phyloP scores from a whole-genome alignment of 2,888 invertebrate genomes.

The Achlya flavicornis region DNA sequence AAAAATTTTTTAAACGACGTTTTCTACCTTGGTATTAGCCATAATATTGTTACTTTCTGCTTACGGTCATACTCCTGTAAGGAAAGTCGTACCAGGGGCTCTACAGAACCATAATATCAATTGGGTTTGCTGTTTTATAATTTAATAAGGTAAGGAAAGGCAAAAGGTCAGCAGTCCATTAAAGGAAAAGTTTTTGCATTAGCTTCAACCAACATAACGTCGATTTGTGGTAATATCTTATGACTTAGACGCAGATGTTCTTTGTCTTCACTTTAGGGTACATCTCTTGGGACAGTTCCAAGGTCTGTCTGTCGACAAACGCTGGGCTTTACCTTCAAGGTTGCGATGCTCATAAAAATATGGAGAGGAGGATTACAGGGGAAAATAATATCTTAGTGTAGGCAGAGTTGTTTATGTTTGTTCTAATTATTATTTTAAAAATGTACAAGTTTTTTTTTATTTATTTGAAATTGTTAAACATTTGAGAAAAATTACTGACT shows the following conservation, averaged over 20 bases:
- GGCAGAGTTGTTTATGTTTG: no score
- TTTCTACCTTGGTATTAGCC: not conserved
- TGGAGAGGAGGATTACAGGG: not conserved
- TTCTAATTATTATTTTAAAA: no score
- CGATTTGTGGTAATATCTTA: slow-evolving; percentile 3
- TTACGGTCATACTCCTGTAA: not conserved
- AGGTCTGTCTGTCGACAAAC: slow-evolving; percentile 1
- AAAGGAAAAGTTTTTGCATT: not conserved
- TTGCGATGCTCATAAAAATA: slow-evolving; percentile 3
- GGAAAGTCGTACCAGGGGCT: not conserved
- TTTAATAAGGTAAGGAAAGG: not conserved
- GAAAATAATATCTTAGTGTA: not conserved
- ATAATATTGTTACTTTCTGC: no score
- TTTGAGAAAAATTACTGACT: no score
- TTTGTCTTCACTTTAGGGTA: not conserved
- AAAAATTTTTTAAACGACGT: not conserved
- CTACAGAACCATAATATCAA: not conserved
- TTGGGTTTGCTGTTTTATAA: not conserved
- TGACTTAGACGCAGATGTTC: slow-evolving; percentile 3
- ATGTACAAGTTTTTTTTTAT: no score
- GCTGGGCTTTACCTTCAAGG: not conserved
- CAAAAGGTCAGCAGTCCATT: not conserved
- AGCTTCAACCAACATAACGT: not conserved
- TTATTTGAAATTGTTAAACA: no score
- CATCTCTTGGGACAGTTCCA: not conserved